phyloP scores from a whole-genome alignment of 2,797 vertebrate species.

The Enteromius fasciolatus region DNA sequence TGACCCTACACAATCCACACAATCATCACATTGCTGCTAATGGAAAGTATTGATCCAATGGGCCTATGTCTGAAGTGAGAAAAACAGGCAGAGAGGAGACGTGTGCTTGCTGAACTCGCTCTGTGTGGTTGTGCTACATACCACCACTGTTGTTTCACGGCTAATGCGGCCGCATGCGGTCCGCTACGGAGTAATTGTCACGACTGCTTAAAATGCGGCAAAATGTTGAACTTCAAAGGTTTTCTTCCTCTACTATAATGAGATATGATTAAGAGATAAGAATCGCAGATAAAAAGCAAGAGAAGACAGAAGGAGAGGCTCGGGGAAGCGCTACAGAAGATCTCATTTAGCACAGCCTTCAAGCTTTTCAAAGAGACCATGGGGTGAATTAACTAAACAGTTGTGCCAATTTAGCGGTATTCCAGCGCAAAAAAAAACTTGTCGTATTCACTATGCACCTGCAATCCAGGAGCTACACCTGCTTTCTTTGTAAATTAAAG shows the following conservation, averaged over 20 bases:
- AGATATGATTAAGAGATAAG: slow-evolving; percentile 36
- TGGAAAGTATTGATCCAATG: slow-evolving; percentile 79
- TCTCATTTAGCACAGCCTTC: slow-evolving; percentile 23
- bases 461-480: not conserved
- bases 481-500: slow-evolving; percentile 22
- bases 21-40: slow-evolving; percentile 71
- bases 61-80: slow-evolving; percentile 70
- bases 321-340: not conserved
- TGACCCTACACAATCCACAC: slow-evolving; percentile 64
- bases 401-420: slow-evolving; percentile 11
- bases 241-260: slow-evolving; percentile 20
- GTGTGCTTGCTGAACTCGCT: slow-evolving; percentile 39
- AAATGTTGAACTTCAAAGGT: slow-evolving; percentile 22
- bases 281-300: slow-evolving; percentile 24
- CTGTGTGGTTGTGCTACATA: slow-evolving; percentile 45
- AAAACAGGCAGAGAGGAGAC: slow-evolving; percentile 52
- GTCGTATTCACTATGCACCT: not conserved
- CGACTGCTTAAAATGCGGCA: slow-evolving; percentile 7
- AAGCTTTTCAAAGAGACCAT: slow-evolving; percentile 29
- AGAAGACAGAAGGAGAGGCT: slow-evolving; percentile 4
- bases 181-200: not conserved
- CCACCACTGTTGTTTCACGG: slow-evolving; percentile 13
- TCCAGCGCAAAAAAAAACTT: not conserved
- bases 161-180: not conserved
- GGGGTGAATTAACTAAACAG: slow-evolving; percentile 24